Percentiles rank a stretch among this genome's conserved stretches.
Conservation (phyloP, 2,797 vertebrate genomes). For the Antrozous pallidus region DNA sequence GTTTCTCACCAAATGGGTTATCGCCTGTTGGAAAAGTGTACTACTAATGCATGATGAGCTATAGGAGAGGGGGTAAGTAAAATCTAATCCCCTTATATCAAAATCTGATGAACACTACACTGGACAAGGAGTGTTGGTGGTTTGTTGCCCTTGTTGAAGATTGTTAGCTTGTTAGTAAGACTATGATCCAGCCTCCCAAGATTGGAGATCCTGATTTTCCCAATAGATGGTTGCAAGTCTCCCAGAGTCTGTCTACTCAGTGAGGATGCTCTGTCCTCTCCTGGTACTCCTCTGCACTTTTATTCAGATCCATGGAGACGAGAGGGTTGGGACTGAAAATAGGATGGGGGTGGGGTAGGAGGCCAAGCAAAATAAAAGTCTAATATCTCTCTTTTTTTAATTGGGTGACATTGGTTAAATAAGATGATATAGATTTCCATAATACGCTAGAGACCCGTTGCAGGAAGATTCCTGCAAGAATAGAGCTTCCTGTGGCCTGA, state of each 20-base stretch:
- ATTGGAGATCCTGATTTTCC: conserved; percentile 2
- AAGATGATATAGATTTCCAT: neutral
- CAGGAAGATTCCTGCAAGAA: too few species aligned
- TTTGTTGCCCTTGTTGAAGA: conserved; percentile 5
- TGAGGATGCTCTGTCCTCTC: neutral
- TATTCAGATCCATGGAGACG: neutral
- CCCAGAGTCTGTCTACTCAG: neutral
- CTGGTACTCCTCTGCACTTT: neutral
- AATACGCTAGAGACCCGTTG: too few species aligned
- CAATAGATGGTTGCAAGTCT: neutral
- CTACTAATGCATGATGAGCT: neutral
- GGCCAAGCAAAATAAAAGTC: neutral
- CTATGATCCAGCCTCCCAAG: neutral
- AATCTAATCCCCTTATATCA: neutral
- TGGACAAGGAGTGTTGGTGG: neutral
- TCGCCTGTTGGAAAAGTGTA: neutral
- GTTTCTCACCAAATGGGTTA: conserved; percentile 14
- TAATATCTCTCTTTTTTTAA: neutral
- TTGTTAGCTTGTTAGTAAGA: neutral
- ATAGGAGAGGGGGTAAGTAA: neutral
- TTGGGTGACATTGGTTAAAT: neutral
- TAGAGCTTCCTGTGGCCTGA: too few species aligned
- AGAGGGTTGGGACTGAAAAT: neutral
- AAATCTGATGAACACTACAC: neutral
- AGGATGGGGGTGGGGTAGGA: too few species aligned